Base-by-base conservation (phyloP, 2,797 vertebrate genomes). In the Thunnus albacares region DNA sequence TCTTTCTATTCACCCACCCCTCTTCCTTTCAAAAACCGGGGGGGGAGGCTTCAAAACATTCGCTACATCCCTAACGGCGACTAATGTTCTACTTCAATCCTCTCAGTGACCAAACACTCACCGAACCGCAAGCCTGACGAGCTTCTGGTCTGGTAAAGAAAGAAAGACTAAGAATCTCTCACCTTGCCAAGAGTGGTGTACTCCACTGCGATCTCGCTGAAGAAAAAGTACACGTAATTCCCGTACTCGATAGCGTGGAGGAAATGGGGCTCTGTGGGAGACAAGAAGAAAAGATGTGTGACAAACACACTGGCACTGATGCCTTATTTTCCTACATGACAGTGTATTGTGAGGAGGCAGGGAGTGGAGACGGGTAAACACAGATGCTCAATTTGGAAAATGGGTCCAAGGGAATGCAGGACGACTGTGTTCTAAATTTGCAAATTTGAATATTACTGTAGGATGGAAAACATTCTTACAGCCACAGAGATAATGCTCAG, bases 181-280 rank as follows among this genome's bases (percentile, higher is more conserved):
- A 99, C 98, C 97, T 98, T 96, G 58, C 97, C 98, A 2, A 97
- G 95, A 1, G 96, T 94, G 22, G 97, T 96, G 89, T 98, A 97
- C 93, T 99, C 98, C 87, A 98, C 96, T 0, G 98, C 97, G 6
- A 99, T 97, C 92, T 98, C 98, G 8, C 98, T 97, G 94, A 98
- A 97, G 96, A 99, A 99, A 85, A 98, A 98, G 92, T 99, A 99
- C 69, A 98, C 95, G 0, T 97, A 97, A 87, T 97, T 96, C 65
- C 97, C 96, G 0, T 98, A 97, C 86, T 98, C 97, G 17, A 99
- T 95, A 3, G 96, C 97, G 5, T 97, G 97, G 18, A 98, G 94
- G 15, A 98, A 99, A 92, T 98, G 97, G 13, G 98, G 98, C 83
- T 99, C 98, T 99, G 80, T 17, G 71, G 78, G 84, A 69, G 67